Conservation (phyloP, 2,888 invertebrate species). For the Phalera bucephala region DNA sequence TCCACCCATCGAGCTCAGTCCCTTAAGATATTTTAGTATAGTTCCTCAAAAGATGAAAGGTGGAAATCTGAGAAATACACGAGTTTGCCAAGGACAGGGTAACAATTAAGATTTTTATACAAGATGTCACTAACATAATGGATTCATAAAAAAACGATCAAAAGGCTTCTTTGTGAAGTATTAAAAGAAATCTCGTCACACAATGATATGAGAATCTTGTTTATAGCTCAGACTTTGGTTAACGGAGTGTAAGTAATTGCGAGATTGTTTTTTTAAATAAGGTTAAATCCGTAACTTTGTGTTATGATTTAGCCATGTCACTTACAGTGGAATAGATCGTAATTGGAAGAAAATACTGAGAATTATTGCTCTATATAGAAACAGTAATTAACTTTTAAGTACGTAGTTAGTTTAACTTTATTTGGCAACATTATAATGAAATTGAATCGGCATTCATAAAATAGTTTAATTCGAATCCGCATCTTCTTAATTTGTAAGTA, state of each 20-base stretch:
- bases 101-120: slow-evolving; percentile 35
- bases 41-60: slow-evolving; percentile 39
- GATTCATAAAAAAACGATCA: slow-evolving; percentile 10
- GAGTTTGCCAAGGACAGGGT: slow-evolving; percentile 25
- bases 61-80: slow-evolving; percentile 15
- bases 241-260: slow-evolving; percentile 22
- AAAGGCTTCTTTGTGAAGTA: slow-evolving; percentile 9
- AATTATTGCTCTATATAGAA: too few species aligned
- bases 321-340: too few species aligned
- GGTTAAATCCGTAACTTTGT: not conserved
- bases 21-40: slow-evolving; percentile 44
- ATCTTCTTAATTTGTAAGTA: too few species aligned
- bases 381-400: too few species aligned
- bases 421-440: too few species aligned
- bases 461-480: too few species aligned
- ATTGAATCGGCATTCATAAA: too few species aligned
- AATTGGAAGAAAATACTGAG: too few species aligned
- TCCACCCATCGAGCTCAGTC: slow-evolving; percentile 36
- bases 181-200: slow-evolving; percentile 13
- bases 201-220: slow-evolving; percentile 7
- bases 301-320: too few species aligned
- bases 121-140: slow-evolving; percentile 25
- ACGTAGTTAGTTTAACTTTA: too few species aligned
- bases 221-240: slow-evolving; percentile 11
- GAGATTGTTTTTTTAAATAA: slow-evolving; percentile 21